Percentiles rank a stretch among this genome's conserved stretches.
phyloP scores from a whole-genome alignment of 2,113 vertebrate genomes.

The Peromyscus leucopus region DNA sequence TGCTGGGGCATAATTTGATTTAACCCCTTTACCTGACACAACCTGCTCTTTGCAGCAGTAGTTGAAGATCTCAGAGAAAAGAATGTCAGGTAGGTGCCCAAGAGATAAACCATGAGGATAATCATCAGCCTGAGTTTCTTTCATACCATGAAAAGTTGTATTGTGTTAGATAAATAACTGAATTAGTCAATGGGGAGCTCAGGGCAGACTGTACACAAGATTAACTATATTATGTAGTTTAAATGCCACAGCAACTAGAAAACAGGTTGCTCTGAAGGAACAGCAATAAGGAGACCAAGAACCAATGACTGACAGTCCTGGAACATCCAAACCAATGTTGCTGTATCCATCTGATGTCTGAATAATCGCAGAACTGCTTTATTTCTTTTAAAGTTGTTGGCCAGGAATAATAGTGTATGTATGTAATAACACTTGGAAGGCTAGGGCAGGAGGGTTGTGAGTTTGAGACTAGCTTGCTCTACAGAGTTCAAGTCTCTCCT shows the following conservation, averaged over 20 bases:
- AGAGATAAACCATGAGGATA: background rate
- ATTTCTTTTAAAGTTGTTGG: conserved; percentile 18
- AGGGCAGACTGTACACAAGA: background rate
- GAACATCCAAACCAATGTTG: background rate
- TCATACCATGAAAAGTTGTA: background rate
- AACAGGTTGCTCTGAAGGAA: background rate
- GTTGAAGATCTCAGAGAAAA: background rate
- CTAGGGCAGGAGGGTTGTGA: background rate
- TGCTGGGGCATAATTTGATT: background rate
- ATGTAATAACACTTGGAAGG: background rate
- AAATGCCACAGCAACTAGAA: background rate
- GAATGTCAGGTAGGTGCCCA: background rate
- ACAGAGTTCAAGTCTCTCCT: background rate
- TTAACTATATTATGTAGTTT: background rate
- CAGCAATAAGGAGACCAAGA: background rate
- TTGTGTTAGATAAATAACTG: background rate
- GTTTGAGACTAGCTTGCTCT: background rate
- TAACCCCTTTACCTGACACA: background rate
- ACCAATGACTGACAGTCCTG: background rate
- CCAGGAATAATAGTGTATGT: background rate
- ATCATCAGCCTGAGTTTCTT: background rate
- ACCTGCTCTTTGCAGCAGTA: background rate
- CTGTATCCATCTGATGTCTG: background rate
- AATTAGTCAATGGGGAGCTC: background rate
- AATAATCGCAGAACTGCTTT: background rate